These are phyloP conservation scores for Cephonodes hylas DNA, from an alignment of 2,888 invertebrate genomes.

Conservation along the genomic window DNA sequence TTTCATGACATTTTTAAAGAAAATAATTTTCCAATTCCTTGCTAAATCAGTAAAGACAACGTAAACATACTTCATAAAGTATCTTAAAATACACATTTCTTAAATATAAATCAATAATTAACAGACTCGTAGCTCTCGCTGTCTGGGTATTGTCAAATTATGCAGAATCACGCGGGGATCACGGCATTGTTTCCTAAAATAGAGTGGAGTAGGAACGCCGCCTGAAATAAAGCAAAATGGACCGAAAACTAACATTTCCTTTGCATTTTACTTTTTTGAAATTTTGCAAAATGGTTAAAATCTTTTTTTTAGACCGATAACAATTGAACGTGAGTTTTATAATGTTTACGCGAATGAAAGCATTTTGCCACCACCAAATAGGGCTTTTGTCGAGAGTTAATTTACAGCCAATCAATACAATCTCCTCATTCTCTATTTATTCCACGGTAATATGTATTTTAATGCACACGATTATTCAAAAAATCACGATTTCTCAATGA, in stretches of 20 bases:
- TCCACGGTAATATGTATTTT: no score
- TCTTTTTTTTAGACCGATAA: no score
- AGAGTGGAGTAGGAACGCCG: constrained; percentile 64
- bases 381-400: no score
- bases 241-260: constrained; percentile 29
- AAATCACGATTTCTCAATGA: no score
- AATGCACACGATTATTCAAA: no score
- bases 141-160: constrained; percentile 63
- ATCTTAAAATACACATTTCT: background rate
- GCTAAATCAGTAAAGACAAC: background rate
- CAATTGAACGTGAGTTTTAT: background rate
- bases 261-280: background rate
- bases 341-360: no score
- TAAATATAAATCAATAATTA: constrained; percentile 61
- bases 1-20: background rate
- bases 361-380: no score
- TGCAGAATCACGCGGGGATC: constrained; percentile 78
- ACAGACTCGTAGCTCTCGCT: constrained; percentile 38
- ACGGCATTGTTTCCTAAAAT: constrained; percentile 75
- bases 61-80: background rate
- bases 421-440: no score
- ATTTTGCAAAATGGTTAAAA: background rate
- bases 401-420: no score
- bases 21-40: background rate
- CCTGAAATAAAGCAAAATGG: constrained; percentile 59